Conservation (phyloP, 2,797 vertebrate genomes). For the Tenualosa thibaudeaui region DNA sequence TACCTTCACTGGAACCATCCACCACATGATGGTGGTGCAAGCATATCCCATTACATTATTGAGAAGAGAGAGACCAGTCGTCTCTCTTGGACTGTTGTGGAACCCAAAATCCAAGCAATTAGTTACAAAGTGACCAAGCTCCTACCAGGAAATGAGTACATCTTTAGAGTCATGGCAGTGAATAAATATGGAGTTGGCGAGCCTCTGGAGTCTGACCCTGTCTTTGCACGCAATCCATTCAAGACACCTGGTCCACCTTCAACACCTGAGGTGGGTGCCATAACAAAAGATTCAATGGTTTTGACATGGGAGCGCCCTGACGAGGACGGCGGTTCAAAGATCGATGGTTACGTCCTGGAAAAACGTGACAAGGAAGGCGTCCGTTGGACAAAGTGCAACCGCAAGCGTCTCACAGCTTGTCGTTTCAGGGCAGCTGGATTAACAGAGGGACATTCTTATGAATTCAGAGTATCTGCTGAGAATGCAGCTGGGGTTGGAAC, state of each 20-base stretch:
- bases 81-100: slow-evolving; percentile 91
- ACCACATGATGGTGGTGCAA: slow-evolving; percentile 90
- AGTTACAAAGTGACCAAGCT: slow-evolving; percentile 92
- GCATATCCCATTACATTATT: slow-evolving; percentile 90
- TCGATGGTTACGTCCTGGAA: slow-evolving; percentile 91
- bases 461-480: slow-evolving; percentile 94
- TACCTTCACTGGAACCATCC: slow-evolving; percentile 90
- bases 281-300: slow-evolving; percentile 87
- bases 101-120: slow-evolving; percentile 85
- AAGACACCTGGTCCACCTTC: slow-evolving; percentile 88
- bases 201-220: slow-evolving; percentile 88
- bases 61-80: slow-evolving; percentile 95
- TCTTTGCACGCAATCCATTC: slow-evolving; percentile 91
- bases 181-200: slow-evolving; percentile 97
- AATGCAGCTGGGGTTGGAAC: slow-evolving; percentile 90
- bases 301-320: slow-evolving; percentile 93
- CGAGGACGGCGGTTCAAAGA: slow-evolving; percentile 80
- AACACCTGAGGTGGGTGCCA: slow-evolving; percentile 80
- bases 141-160: slow-evolving; percentile 92
- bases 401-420: slow-evolving; percentile 88
- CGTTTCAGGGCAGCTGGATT: slow-evolving; percentile 92
- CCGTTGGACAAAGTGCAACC: slow-evolving; percentile 96
- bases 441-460: slow-evolving; percentile 88
- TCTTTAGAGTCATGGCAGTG: slow-evolving; percentile 94
- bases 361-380: slow-evolving; percentile 96